Base-by-base conservation (phyloP, 1,140 invertebrate genomes). In the Dreissena polymorpha region DNA sequence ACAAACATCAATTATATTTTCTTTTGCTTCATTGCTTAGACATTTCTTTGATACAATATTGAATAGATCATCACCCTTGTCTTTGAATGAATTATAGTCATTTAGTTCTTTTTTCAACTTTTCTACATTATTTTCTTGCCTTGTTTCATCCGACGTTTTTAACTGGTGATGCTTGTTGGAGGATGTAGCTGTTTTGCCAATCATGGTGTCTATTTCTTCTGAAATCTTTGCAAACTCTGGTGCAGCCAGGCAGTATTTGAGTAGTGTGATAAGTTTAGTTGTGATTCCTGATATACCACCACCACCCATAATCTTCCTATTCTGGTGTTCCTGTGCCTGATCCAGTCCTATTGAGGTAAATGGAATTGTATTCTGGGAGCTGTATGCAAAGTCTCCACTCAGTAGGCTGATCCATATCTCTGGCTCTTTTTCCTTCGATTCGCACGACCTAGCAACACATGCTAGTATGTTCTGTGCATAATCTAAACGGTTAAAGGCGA, bases 251-350 rank as follows among this genome's bases (percentile, higher is more conserved):
- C 68, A 70, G 23, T 18, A 70, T 50, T 70, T 70, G 16, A 70
- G 14, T 6, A 70, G 23, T 29, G 68, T 70, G 13, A 50, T 50
- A 50, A 27, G 68, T 14, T 70, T 70, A 49, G n/a, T 70, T 29
- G 68, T 49, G n/a, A 70, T 27, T 50, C 68, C 68, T 18, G 27
- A 50, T 27, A 70, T 29, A 12, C 68, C 29, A 12, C 68, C 68
- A 50, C 23, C 68, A 25, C 68, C 68, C 51, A 39, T 70, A n/a
- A 70, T 29, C 5, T 50, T 12, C 39, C 51, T 70, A 49, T 70
- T 70, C 39, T 70, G 27, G 39, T 70, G 68, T 70, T 70, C 68
- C 39, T 70, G 68, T 14, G 68, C 68, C n/a, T 70, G 68, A 70
- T 70, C 68, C 14, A 70, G 16, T 49, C 68, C 68, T 49, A 70